Percentiles rank a stretch among this genome's conserved stretches.
Conservation (phyloP, 2,113 vertebrate genomes). For the Sarotherodon lohbergeri region DNA sequence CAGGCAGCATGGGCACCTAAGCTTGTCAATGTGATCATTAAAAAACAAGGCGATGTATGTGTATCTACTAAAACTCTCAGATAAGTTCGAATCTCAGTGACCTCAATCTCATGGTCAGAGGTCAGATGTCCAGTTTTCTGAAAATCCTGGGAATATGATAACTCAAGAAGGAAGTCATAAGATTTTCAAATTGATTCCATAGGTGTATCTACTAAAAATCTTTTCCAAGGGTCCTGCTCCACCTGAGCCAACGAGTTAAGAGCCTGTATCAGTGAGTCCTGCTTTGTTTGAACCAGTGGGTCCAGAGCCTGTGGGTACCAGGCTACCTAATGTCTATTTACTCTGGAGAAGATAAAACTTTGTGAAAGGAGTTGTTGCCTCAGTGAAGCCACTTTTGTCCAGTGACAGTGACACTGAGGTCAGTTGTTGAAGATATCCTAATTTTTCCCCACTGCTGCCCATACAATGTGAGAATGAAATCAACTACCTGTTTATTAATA, state of each 20-base stretch:
- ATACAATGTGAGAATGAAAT: not conserved
- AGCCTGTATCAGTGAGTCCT: not conserved
- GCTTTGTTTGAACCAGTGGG: not conserved
- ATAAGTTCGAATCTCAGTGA: rapidly evolving
- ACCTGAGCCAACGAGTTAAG: not conserved
- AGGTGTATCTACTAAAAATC: not conserved
- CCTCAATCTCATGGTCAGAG: not conserved
- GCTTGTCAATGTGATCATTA: not conserved
- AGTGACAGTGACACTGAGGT: not conserved
- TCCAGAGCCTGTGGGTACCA: not conserved
- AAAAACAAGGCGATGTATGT: rapidly evolving
- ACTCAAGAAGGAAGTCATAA: not conserved
- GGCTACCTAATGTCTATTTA: not conserved
- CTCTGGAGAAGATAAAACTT: not conserved
- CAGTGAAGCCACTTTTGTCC: not conserved
- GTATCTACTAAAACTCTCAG: not conserved
- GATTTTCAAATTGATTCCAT: not conserved
- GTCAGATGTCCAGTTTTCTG: not conserved
- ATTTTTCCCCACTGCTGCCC: not conserved
- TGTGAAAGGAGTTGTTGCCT: not conserved
- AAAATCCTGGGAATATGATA: not conserved
- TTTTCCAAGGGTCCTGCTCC: not conserved
- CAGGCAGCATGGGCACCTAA: not conserved
- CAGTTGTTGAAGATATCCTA: not conserved
- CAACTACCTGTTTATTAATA: not conserved